Conservation (phyloP, 2,797 vertebrate species). For the Distichodus sexfasciatus region DNA sequence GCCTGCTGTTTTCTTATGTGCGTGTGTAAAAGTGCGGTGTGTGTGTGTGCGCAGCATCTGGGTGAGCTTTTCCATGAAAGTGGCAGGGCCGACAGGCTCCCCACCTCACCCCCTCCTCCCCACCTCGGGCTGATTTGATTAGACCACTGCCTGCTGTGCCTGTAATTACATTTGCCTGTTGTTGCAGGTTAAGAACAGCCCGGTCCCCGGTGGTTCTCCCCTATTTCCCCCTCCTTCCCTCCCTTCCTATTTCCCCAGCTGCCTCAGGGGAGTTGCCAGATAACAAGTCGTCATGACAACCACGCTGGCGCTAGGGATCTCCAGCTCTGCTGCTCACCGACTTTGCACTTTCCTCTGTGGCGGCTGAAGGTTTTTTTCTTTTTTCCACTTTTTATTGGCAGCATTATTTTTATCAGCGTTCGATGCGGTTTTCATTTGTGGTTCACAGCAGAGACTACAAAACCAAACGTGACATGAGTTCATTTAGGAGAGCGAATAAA, state of each 20-base stretch:
- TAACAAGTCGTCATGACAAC: conserved; percentile 72
- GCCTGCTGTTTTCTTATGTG: conserved; percentile 1
- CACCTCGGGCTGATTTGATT: conserved; percentile 69
- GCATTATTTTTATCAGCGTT: conserved; percentile 34
- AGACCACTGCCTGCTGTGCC: conserved; percentile 66
- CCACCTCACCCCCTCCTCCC: conserved; percentile 21
- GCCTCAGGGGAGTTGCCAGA: conserved; percentile 56
- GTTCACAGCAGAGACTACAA: not conserved
- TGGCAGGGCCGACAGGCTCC: conserved; percentile 60
- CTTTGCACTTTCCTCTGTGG: conserved; percentile 59
- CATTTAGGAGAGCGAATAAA: not conserved
- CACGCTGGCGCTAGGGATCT: conserved; percentile 51
- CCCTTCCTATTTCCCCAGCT: conserved; percentile 65
- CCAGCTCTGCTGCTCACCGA: conserved; percentile 53
- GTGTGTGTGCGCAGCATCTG: conserved; percentile 44
- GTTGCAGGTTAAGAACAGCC: conserved; percentile 77
- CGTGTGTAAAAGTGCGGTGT: conserved; percentile 14
- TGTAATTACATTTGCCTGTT: conserved; percentile 76
- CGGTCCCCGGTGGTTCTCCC: conserved; percentile 57
- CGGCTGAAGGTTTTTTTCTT: conserved; percentile 7
- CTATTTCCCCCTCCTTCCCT: conserved; percentile 65
- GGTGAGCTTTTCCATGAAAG: conserved; percentile 57
- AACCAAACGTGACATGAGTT: conserved; percentile 8
- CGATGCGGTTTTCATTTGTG: conserved; percentile 20
- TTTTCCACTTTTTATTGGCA: conserved; percentile 29